Conservation (phyloP, 2,797 vertebrate genomes). For the Lophotriccus pileatus region DNA sequence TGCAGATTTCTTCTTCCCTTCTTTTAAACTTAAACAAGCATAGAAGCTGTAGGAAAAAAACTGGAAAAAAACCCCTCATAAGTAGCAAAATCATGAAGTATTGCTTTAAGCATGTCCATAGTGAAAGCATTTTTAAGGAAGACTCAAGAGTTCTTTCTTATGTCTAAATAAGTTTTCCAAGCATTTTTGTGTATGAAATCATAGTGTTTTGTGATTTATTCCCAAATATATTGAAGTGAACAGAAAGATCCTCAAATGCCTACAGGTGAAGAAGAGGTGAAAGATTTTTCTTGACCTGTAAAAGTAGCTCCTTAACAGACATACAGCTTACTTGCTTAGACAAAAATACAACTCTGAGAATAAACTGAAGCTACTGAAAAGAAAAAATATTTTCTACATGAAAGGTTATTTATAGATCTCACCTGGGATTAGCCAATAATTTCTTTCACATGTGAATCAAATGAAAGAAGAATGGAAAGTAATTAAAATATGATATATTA, state of each 20-base stretch:
- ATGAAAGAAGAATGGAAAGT: not conserved
- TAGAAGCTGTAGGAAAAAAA: not conserved
- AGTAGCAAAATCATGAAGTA: not conserved
- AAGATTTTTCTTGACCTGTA: not conserved
- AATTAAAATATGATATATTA: conserved; percentile 39
- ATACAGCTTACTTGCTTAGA: not conserved
- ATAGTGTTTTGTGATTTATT: not conserved
- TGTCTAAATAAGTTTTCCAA: not conserved
- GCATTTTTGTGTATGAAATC: not conserved
- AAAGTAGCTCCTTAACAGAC: not conserved
- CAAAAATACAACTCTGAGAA: not conserved
- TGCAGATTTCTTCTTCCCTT: not conserved
- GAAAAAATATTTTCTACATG: not conserved
- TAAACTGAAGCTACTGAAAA: not conserved
- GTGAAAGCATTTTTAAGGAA: not conserved
- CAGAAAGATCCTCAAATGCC: not conserved
- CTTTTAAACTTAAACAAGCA: not conserved
- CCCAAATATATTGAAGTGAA: not conserved
- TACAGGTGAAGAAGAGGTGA: not conserved
- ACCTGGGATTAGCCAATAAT: conserved; percentile 2
- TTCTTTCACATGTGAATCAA: conserved; percentile 22
- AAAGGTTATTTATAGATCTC: conserved; percentile 23
- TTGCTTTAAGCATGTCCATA: not conserved
- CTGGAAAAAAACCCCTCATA: not conserved
- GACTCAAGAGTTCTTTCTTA: not conserved